phyloP scores from a whole-genome alignment of 2,113 vertebrate species.

The Martes martes region DNA sequence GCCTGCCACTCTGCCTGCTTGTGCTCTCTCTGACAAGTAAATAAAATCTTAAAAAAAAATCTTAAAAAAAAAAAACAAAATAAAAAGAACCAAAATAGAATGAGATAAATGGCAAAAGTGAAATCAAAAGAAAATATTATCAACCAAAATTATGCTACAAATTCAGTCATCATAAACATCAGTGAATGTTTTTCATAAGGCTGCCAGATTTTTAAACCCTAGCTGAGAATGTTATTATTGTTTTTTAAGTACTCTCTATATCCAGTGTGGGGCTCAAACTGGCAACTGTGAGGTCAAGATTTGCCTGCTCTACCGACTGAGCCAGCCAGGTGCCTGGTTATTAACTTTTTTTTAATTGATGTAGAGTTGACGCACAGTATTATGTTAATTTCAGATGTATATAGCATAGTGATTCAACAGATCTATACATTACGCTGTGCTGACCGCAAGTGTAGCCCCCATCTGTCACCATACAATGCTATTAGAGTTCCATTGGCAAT shows the following conservation, averaged over 20 bases:
- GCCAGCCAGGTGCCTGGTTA: background rate
- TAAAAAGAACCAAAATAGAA: background rate
- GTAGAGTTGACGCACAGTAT: background rate
- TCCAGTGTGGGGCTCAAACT: background rate
- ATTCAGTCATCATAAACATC: background rate
- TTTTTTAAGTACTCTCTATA: background rate
- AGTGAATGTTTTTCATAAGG: background rate
- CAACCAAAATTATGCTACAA: background rate
- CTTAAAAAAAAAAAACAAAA: background rate
- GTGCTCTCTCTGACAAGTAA: too few species aligned
- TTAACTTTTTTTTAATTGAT: background rate
- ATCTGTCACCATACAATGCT: background rate
- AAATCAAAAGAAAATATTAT: background rate
- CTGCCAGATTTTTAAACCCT: background rate
- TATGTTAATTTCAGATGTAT: background rate
- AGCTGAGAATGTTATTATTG: background rate
- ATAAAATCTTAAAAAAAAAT: too few species aligned
- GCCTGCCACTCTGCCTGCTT: too few species aligned
- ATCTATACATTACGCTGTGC: background rate
- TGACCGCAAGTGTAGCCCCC: background rate
- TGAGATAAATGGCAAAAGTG: background rate
- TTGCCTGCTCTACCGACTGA: background rate
- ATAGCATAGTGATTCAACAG: background rate
- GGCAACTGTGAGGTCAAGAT: background rate
- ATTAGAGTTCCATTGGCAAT: background rate